phyloP scores from a whole-genome alignment of 2,797 vertebrate genomes.

The Odontamblyopus lacepedii region DNA sequence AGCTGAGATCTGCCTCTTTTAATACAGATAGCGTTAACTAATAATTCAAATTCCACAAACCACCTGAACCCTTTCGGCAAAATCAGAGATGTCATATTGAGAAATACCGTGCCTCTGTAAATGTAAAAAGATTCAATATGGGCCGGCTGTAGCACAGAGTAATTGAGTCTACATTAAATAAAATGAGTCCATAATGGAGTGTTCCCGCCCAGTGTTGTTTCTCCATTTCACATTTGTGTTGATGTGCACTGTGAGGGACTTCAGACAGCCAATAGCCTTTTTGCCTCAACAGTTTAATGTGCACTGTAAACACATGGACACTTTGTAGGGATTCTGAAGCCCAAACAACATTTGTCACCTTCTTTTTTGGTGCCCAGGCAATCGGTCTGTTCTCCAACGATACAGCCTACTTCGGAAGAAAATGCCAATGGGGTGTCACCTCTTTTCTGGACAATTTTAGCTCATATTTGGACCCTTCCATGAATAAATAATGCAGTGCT shows the following conservation, averaged over 20 bases:
- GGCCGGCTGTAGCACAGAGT: constrained; percentile 8
- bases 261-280: constrained; percentile 25
- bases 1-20: no score
- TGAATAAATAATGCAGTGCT: constrained; percentile 68
- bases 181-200: constrained; percentile 13
- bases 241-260: constrained; percentile 38
- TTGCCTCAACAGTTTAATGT: constrained; percentile 42
- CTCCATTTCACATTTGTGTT: constrained; percentile 37
- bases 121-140: constrained; percentile 1
- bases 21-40: no score
- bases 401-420: constrained; percentile 49
- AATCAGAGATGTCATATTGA: neutral
- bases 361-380: constrained; percentile 42
- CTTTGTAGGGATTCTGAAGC: constrained; percentile 37
- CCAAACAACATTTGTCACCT: constrained; percentile 56
- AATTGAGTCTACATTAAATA: constrained; percentile 15
- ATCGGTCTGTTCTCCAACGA: constrained; percentile 53
- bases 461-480: constrained; percentile 58
- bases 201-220: constrained; percentile 13
- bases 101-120: neutral
- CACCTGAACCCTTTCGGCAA: neutral
- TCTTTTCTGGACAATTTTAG: constrained; percentile 54
- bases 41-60: neutral
- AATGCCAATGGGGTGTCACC: constrained; percentile 49
- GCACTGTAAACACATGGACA: constrained; percentile 46